Evolutionary conservation across 2,888 invertebrate species (phyloP).

Genomic region (Arge pagana): DNA sequence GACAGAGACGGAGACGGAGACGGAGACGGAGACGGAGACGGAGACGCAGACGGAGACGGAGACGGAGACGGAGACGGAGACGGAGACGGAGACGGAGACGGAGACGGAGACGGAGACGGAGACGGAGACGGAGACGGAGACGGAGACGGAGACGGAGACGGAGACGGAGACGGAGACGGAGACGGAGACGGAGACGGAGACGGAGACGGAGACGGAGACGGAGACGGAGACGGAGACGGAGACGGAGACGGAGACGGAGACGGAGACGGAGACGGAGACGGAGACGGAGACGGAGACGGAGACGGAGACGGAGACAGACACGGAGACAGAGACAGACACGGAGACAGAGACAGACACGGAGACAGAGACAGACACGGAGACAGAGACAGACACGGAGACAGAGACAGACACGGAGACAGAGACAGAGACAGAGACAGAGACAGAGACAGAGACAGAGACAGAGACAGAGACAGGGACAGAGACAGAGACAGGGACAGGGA

Average conservation of each 20-base stretch:
- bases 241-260: background rate
- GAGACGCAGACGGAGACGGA: background rate
- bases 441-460: background rate
- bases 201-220: background rate
- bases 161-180: background rate
- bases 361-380: background rate
- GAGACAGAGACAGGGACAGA: no score
- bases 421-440: background rate
- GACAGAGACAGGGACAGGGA: no score
- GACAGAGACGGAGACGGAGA: no score
- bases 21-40: background rate
- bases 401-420: no score
- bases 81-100: background rate
- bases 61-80: background rate
- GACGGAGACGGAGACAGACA: background rate
- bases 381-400: no score
- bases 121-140: background rate
- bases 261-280: background rate
- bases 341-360: background rate
- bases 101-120: background rate
- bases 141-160: background rate
- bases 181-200: background rate
- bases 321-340: background rate
- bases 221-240: background rate
- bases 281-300: background rate